Conservation (phyloP, 2,888 invertebrate genomes). For the Tetropium fuscum region DNA sequence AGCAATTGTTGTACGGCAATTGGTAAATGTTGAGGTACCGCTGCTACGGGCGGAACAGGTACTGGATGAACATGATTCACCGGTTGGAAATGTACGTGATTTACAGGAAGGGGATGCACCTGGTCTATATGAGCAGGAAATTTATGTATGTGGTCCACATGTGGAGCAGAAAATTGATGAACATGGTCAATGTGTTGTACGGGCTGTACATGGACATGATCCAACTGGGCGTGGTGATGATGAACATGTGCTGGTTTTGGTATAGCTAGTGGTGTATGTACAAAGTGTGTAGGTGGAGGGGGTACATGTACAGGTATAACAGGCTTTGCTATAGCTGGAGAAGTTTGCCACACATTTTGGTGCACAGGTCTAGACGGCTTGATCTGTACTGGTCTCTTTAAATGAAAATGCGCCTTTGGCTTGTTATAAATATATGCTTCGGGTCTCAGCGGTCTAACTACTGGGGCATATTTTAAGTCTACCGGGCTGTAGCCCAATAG, state of each 20-base stretch:
- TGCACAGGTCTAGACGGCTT: constrained; percentile 31
- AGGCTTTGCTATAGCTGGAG: constrained; percentile 33
- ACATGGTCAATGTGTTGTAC: constrained; percentile 46
- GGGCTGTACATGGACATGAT: constrained; percentile 40
- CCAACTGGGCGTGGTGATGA: constrained; percentile 23
- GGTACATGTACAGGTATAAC: constrained; percentile 37
- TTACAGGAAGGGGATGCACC: constrained; percentile 28
- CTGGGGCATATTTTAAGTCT: constrained; percentile 53
- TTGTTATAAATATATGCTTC: constrained; percentile 45
- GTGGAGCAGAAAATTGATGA: constrained; percentile 25
- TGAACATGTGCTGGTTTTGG: constrained; percentile 30
- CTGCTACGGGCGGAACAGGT: constrained; percentile 22
- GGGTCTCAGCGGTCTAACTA: constrained; percentile 52
- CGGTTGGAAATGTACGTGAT: constrained; percentile 19
- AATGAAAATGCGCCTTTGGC: constrained; percentile 46
- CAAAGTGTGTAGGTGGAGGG: constrained; percentile 24
- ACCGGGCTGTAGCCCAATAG: constrained; percentile 56
- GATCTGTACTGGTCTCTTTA: constrained; percentile 39
- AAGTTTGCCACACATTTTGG: constrained; percentile 30
- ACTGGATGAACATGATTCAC: constrained; percentile 26
- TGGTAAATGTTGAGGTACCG: constrained; percentile 5
- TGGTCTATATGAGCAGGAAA: constrained; percentile 27
- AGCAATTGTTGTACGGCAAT: constrained; percentile 19
- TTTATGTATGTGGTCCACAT: constrained; percentile 44
- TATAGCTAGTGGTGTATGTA: constrained; percentile 17